Evolutionary conservation across 1,140 invertebrate species (phyloP), one percentile per base, ranked within the genome.

Genomic region (Chionoecetes opilio): DNA sequence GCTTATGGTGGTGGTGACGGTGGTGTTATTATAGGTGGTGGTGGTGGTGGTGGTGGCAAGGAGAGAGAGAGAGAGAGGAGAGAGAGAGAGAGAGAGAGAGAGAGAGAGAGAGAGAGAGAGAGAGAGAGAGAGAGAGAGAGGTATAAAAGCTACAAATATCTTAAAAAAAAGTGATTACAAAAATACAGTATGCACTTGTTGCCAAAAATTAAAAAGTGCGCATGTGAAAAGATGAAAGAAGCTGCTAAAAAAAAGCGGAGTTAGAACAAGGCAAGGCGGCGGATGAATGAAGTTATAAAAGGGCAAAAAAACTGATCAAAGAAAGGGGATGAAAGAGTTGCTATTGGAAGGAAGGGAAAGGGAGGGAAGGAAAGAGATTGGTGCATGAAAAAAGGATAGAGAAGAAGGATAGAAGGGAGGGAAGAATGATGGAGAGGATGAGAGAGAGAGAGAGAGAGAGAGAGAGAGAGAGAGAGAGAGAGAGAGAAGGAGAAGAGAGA

Each of bases 1-100:
- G n/a, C n/a, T n/a, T n/a, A n/a, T 89, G 87, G 35, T 38, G 35
- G 41, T 89, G 87, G 41, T 41, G 41, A 21, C 14, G 87, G 87
- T 89, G 87, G 41, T 38, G 17, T 21, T 35, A 9, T 17, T n/a
- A 21, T 17, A n/a, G 63, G 63, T 75, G 63, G 63, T 75, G 63
- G 63, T 75, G 63, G 63, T 21, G 21, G 21, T 6, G 53, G 17
- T 6, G 17, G 9, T 14, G 53, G 26, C 6, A 63, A 21, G 26
- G 9, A 63, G 53, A 63, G 9, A 21, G 21, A 63, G 53, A 63
- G 53, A 63, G 53, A 63, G 53, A 63, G 53, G 53, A 63, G 53
- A 63, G 53, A 63, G 53, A 63, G 53, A 63, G 53, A 63, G 53
- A 63, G 63, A 75, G 63, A 75, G 63, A 75, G n/a, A n/a, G n/a